Conservation (phyloP, 1,140 invertebrate species). For the Trichonephila clavipes region DNA sequence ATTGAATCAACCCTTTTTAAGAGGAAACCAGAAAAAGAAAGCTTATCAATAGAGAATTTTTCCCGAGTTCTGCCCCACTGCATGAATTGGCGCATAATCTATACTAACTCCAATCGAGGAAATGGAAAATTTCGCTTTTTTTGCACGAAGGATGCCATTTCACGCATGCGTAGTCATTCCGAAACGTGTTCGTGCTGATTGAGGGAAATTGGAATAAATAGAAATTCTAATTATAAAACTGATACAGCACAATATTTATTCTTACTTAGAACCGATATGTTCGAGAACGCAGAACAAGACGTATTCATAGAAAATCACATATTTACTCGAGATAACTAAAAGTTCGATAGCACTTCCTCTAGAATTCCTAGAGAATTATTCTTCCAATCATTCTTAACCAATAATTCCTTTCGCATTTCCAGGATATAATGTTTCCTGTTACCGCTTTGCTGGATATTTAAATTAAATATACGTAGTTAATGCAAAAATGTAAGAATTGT, state of each 20-base stretch:
- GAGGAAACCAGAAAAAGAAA: background rate
- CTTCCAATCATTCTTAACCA: background rate
- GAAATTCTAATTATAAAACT: slow-evolving; percentile 2
- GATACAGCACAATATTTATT: background rate
- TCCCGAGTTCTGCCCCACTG: background rate
- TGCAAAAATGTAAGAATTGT: too few species aligned
- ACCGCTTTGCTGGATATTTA: background rate
- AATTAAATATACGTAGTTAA: too few species aligned
- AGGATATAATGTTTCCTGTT: background rate
- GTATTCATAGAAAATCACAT: background rate
- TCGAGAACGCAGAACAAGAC: too few species aligned
- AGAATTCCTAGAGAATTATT: background rate
- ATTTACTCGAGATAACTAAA: background rate
- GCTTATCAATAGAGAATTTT: background rate
- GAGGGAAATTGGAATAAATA: slow-evolving; percentile 10
- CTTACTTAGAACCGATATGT: background rate
- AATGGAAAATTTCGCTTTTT: slow-evolving; percentile 13
- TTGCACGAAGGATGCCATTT: slow-evolving; percentile 35
- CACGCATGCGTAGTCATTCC: slow-evolving; percentile 16
- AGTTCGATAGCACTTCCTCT: background rate
- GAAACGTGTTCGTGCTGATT: slow-evolving; percentile 31
- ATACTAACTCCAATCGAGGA: background rate
- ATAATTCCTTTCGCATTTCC: background rate
- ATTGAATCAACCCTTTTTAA: background rate
- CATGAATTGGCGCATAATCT: background rate